phyloP scores from a whole-genome alignment of 2,797 vertebrate species.

The Tapera naevia region DNA sequence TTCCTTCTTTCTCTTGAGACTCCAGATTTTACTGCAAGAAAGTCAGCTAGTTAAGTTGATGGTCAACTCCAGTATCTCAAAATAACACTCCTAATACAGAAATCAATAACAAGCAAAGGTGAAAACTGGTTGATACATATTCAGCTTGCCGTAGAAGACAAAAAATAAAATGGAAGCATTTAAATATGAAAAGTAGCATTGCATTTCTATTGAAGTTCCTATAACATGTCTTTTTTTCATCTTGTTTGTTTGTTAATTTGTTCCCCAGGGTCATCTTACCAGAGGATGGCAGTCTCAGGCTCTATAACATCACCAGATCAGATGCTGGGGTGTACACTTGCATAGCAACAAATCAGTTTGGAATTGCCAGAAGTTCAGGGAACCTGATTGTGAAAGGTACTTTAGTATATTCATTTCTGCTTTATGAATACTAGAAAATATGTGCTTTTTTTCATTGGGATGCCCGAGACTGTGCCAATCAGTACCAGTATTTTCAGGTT shows the following conservation, averaged over 20 bases:
- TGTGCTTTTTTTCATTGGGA: not conserved
- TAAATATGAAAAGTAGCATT: not conserved
- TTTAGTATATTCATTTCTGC: conserved; percentile 11
- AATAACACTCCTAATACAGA: not conserved
- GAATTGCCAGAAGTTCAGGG: conserved; percentile 81
- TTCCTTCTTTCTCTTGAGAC: not conserved
- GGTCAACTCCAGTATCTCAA: not conserved
- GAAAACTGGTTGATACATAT: not conserved
- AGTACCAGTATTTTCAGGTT: not conserved
- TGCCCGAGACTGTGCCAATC: not conserved
- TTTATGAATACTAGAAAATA: not conserved
- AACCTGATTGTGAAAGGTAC: conserved; percentile 87
- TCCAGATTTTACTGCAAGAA: not conserved
- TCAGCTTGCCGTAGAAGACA: not conserved
- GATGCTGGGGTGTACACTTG: conserved; percentile 85
- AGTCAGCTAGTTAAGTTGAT: not conserved
- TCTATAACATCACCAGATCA: conserved; percentile 79
- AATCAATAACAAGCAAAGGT: not conserved
- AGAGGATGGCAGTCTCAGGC: conserved; percentile 83
- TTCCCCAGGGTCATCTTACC: conserved; percentile 72
- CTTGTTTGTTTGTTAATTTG: not conserved
- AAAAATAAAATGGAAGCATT: not conserved
- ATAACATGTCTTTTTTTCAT: not conserved
- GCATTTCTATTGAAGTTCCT: not conserved
- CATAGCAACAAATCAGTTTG: conserved; percentile 85